A percentile compares a stretch with the other conserved stretches of the same genome.
phyloP scores from a whole-genome alignment of 2,797 vertebrate genomes.

The Pyrocephalus nanus region DNA sequence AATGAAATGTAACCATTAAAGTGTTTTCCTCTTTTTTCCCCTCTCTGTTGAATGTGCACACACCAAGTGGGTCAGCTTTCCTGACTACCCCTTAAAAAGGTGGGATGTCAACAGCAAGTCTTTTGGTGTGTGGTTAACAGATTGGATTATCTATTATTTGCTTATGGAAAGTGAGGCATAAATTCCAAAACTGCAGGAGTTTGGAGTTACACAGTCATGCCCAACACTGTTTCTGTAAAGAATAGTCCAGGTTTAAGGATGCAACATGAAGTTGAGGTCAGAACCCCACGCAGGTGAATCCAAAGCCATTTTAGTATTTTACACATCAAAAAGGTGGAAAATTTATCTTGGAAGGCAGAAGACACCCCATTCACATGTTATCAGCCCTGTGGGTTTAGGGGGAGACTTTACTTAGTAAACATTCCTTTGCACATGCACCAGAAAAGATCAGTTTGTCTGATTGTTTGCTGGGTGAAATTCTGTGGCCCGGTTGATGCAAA shows the following conservation, averaged over 20 bases:
- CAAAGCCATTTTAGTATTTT: not conserved
- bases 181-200: not conserved
- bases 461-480: not conserved
- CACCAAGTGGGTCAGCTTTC: rapidly evolving
- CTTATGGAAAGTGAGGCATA: not conserved
- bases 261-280: not conserved
- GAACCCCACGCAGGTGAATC: rapidly evolving
- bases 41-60: not conserved
- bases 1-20: not conserved
- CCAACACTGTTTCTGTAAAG: rapidly evolving
- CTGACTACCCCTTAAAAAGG: not conserved
- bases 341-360: not conserved
- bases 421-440: rapidly evolving
- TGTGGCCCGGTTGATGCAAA: not conserved
- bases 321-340: not conserved
- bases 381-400: not conserved
- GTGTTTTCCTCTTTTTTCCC: not conserved
- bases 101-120: not conserved
- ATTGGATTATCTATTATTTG: not conserved
- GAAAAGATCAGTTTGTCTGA: not conserved
- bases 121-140: not conserved
- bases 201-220: rapidly evolving
- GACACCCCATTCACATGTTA: too few species aligned
- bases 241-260: not conserved
- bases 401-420: not conserved